Base-by-base conservation (phyloP, 2,113 vertebrate genomes). In the Stegastes partitus region DNA sequence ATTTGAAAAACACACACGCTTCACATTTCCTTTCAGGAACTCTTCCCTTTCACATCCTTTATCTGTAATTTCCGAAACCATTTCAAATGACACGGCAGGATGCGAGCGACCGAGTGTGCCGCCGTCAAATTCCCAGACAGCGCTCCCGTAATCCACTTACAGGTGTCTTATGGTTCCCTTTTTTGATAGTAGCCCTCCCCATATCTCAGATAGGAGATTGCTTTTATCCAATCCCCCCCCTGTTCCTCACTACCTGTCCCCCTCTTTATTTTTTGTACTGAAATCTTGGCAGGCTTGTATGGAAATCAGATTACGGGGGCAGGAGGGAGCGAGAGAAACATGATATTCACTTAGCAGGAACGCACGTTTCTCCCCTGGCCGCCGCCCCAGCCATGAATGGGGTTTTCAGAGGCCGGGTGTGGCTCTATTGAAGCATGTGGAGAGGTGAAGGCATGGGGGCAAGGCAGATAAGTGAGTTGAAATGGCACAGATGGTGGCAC, bases 141-240 rank as follows among this genome's bases (percentile, higher is more conserved):
- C 14, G 56, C 58, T 64, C 66, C 77, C 23, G 3, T 93, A 93
- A 94, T 94, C 92, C 85, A 89, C 83, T 94, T 93, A 88, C 81
- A 91, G 87, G 83, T 92, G 85, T 80, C 83, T 85, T 44, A 76
- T 16, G 75, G 74, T 37, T 57, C 61, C 31, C 31, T 34, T 53
- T 53, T 77, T 37, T 5, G 15, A 49, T 45, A n/a, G 31, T 39
- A 71, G 69, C 58, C 72, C 53, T 42, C 79, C 67, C 37, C 31
- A 10, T 11, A 10, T 77, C 70, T 82, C 77, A 22, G 79, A 74
- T 73, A 70, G 65, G 80, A 84, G 81, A 90, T 87, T 83, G 85
- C 83, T 88, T 89, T 93, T 79, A 87, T 80, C 66, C 37, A 15
- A 74, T 56, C 68, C 68, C 68, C 53, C 82, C 31, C 26, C 26